phyloP scores from a whole-genome alignment of 2,113 vertebrate genomes.

The Camelus dromedarius region DNA sequence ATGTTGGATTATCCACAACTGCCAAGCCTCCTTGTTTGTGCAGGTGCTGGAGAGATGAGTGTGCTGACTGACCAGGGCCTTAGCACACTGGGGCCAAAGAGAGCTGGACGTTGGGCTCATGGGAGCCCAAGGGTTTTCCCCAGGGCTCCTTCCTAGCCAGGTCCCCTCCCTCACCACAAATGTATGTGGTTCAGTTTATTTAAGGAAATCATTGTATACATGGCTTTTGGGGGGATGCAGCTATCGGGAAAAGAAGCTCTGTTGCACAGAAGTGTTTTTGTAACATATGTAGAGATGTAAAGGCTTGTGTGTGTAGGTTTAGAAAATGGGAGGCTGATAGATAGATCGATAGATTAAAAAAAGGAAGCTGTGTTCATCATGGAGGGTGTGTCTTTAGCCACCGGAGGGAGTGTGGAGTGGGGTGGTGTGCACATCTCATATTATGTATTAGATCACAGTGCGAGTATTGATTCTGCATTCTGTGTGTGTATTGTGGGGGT shows the following conservation, averaged over 20 bases:
- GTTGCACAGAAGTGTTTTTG: not conserved
- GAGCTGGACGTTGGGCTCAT: fast-evolving
- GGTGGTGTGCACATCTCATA: not conserved
- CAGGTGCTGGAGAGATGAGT: not conserved
- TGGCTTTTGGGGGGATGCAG: not conserved
- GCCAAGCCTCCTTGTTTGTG: not conserved
- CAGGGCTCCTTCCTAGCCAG: not conserved
- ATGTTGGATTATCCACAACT: not conserved
- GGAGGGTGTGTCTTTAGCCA: not conserved
- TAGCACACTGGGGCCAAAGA: not conserved
- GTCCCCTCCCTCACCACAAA: not conserved
- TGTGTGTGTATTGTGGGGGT: not conserved
- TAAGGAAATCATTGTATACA: not conserved
- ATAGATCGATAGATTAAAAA: not conserved
- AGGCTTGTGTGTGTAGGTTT: not conserved
- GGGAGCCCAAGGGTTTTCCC: not conserved
- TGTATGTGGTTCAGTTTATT: not conserved
- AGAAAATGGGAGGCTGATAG: not conserved
- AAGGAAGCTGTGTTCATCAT: not conserved
- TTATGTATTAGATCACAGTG: not conserved
- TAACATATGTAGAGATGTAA: not conserved
- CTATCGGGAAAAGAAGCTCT: not conserved
- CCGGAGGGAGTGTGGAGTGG: not conserved
- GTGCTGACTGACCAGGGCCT: not conserved
- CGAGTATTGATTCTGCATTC: not conserved